Evolutionary conservation across 2,113 vertebrate genomes (phyloP).

Genomic region (Daubentonia madagascariensis): DNA sequence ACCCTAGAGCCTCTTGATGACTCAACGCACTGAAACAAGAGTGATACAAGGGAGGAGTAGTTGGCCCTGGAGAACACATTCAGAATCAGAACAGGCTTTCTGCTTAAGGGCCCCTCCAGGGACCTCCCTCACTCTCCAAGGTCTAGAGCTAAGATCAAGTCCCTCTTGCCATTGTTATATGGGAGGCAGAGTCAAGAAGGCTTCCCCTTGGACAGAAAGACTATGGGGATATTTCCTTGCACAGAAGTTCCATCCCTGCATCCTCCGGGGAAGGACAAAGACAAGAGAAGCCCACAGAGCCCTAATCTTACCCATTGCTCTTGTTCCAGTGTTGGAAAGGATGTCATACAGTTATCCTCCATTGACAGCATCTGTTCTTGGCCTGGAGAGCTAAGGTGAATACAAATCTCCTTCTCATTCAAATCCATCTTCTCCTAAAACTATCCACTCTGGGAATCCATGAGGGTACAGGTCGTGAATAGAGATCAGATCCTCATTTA

Average conservation of each 20-base stretch:
- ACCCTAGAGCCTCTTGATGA: neutral
- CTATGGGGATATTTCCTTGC: neutral
- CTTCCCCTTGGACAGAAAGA: neutral
- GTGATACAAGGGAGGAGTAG: neutral
- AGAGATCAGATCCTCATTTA: neutral
- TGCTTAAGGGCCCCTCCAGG: neutral
- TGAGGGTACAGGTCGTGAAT: neutral
- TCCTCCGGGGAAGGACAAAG: constrained; percentile 7
- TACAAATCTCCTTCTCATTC: neutral
- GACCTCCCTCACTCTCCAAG: neutral
- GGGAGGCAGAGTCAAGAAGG: neutral
- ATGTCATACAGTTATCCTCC: neutral
- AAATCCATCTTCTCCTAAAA: constrained; percentile 10
- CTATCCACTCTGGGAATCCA: neutral
- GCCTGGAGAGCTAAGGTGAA: neutral
- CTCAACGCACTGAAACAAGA: neutral
- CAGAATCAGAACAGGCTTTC: neutral
- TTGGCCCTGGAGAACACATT: neutral
- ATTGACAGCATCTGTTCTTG: neutral
- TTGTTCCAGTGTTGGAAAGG: neutral
- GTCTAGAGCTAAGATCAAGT: neutral
- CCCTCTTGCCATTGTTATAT: constrained; percentile 37
- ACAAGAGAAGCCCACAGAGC: neutral
- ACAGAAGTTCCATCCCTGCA: neutral
- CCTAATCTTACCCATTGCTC: neutral